Conservation (phyloP, 2,113 vertebrate genomes). For the Stercorarius parasiticus region DNA sequence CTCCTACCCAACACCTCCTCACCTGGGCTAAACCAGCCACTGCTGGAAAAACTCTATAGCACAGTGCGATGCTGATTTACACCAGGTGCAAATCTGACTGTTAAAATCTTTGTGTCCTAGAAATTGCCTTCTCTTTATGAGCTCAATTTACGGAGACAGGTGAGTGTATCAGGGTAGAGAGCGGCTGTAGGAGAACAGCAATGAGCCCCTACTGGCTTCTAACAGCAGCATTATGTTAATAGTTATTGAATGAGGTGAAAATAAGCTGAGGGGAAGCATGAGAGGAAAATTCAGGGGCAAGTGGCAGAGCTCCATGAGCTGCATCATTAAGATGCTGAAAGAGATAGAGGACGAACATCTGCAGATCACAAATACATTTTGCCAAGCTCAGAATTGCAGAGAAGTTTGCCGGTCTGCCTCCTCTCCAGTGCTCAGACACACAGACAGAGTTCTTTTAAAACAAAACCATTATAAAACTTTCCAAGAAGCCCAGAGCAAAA, state of each 20-base stretch:
- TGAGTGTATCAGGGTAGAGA: background rate
- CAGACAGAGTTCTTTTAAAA: slow-evolving; percentile 13
- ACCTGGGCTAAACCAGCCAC: background rate
- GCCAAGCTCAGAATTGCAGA: background rate
- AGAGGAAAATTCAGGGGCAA: slow-evolving; percentile 41
- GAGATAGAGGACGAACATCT: slow-evolving; percentile 11
- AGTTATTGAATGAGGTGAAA: slow-evolving; percentile 47
- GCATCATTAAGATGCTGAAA: slow-evolving; percentile 20
- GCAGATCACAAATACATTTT: slow-evolving; percentile 46
- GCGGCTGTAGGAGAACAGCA: background rate
- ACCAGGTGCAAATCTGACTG: background rate
- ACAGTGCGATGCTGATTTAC: background rate
- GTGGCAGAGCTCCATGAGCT: background rate
- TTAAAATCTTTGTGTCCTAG: slow-evolving; percentile 7
- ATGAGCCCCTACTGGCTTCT: slow-evolving; percentile 29
- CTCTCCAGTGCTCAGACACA: slow-evolving; percentile 11
- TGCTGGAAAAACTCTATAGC: background rate
- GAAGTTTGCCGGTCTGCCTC: background rate
- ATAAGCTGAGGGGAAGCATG: slow-evolving; percentile 35
- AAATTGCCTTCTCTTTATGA: slow-evolving; percentile 25
- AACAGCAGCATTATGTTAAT: slow-evolving; percentile 49
- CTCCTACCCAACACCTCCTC: background rate
- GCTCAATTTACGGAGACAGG: background rate
- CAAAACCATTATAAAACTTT: slow-evolving; percentile 25
- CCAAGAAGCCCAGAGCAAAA: background rate